These are phyloP conservation scores for Phylloscopus trochilus DNA, from an alignment of 2,113 vertebrate genomes.

Conservation along the genomic window DNA sequence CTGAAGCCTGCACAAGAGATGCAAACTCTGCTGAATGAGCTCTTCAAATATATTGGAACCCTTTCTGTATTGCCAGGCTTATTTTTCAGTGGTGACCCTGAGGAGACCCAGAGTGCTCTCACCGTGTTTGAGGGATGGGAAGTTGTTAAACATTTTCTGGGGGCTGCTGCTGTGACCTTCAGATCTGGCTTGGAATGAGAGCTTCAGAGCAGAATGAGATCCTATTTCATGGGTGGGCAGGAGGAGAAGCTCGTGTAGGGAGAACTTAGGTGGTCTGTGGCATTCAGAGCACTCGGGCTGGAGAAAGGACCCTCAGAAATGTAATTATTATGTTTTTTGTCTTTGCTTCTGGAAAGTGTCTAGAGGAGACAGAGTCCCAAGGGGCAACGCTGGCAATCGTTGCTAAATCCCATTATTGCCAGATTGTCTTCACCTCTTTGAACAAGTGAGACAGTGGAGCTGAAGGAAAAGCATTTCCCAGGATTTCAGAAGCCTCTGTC, in stretches of 20 bases:
- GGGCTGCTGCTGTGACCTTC: constrained; percentile 14
- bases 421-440: not conserved
- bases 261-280: not conserved
- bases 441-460: not conserved
- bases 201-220: not conserved
- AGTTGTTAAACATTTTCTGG: not conserved
- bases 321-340: not conserved
- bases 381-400: fast-evolving
- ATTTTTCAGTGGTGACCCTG: not conserved
- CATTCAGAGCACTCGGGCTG: not conserved
- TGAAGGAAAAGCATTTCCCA: not conserved
- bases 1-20: not conserved
- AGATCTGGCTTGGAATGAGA: not conserved
- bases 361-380: not conserved
- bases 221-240: not conserved
- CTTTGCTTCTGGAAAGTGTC: not conserved
- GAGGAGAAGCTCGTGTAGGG: not conserved
- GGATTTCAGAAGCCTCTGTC: not conserved
- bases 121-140: not conserved
- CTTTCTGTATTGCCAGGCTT: not conserved
- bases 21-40: constrained; percentile 34
- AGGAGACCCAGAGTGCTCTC: not conserved
- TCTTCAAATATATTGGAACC: not conserved
- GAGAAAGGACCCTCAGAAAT: not conserved
- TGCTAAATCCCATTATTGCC: not conserved